Evolutionary conservation across 2,888 invertebrate genomes (phyloP).

Genomic region (Eupithecia abbreviata): DNA sequence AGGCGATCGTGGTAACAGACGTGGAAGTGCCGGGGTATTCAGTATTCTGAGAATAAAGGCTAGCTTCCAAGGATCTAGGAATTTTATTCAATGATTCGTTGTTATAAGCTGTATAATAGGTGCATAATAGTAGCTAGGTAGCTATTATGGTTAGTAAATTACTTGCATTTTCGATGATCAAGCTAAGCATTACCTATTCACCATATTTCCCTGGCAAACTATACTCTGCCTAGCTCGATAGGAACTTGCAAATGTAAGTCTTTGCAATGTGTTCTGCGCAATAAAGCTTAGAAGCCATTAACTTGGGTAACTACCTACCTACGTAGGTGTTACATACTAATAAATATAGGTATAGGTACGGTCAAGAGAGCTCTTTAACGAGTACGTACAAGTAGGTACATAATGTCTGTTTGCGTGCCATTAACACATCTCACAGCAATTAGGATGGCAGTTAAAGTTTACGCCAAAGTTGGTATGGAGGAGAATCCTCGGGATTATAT

Average conservation of each 20-base stretch:
- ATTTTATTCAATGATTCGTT: background rate
- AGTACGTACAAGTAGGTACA: constrained; percentile 11
- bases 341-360: constrained; percentile 21
- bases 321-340: background rate
- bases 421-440: constrained; percentile 33
- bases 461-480: constrained; percentile 6
- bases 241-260: background rate
- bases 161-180: background rate
- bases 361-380: constrained; percentile 34
- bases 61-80: background rate
- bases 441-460: constrained; percentile 30
- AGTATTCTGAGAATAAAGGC: background rate
- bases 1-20: background rate
- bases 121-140: too few relatives aligned
- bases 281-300: constrained; percentile 31
- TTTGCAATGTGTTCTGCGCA: constrained; percentile 4
- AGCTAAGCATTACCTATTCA: background rate
- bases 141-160: background rate
- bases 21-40: background rate
- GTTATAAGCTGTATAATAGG: too few relatives aligned
- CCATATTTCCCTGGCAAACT: background rate
- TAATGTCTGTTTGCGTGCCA: constrained; percentile 29
- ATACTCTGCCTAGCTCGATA: background rate
- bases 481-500: background rate
- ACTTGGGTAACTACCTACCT: constrained; percentile 10